Evolutionary conservation across 2,113 vertebrate species (phyloP), one percentile per base, ranked within the genome.

Genomic region (Aegotheles bennettii): DNA sequence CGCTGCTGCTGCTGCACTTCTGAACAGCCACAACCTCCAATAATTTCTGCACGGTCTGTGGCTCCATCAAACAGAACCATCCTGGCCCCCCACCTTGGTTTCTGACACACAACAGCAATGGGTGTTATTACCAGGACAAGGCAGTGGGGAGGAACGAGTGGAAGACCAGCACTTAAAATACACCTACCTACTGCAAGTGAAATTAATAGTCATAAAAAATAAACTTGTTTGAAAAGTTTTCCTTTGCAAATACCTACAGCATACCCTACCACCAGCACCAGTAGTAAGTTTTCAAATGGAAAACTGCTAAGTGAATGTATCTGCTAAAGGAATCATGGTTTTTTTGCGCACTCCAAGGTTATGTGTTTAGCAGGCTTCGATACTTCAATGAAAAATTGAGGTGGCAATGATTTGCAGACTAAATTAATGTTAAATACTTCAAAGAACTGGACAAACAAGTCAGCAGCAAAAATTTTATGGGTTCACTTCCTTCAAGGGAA

Each of bases 401-500:
- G 96, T 97, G 95, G 94, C 96, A 94, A 96, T 95, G 97, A 98
- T 96, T 97, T 97, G 95, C 90, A 97, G 96, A 95, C 96, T 97
- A 97, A 98, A 97, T 97, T 96, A 97, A 97, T 87, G 95, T 94
- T 98, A 98, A 98, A 97, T 97, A 97, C 97, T 98, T 97, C 97
- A 98, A 98, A 98, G 96, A 87, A 95, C 87, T 94, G 95, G 97
- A 97, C 97, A 98, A 98, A 97, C 95, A 98, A 97, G 97, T 97
- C 89, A 45, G 97, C 96, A 97, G 97, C 97, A 98, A 97, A 95
- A 95, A 87, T 97, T 97, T 98, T 97, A 98, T 97, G 96, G 97
- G 97, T 97, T 97, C 96, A 96, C 96, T 97, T 98, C 97, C 97
- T 98, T 97, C 93, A 96, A 96, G 97, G 95, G 96, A 98, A 96